Percentiles rank a stretch among this genome's conserved stretches.
Conservation (phyloP, 2,113 vertebrate species). For the Oxyura jamaicensis region DNA sequence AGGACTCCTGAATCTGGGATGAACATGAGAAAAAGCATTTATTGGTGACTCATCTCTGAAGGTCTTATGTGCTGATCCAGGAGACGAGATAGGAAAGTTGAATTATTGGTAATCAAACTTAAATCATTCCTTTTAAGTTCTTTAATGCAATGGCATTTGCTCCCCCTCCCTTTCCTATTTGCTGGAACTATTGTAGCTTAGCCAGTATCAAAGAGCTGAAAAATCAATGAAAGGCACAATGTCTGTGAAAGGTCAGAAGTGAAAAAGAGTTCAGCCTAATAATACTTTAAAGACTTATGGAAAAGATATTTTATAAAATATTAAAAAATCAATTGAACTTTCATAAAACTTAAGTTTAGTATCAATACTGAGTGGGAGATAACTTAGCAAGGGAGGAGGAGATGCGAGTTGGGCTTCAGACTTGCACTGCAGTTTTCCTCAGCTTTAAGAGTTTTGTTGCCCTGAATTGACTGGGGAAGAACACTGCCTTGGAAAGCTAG, state of each 20-base stretch:
- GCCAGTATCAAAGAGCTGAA: constrained; percentile 38
- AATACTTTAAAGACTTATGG: constrained; percentile 53
- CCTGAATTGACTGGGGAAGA: neutral
- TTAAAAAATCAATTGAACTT: constrained; percentile 60
- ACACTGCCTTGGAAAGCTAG: neutral
- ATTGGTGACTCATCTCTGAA: neutral
- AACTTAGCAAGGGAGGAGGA: neutral
- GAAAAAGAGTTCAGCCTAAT: constrained; percentile 58
- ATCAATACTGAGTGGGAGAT: neutral
- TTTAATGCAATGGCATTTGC: constrained; percentile 27
- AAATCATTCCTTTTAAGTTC: constrained; percentile 16
- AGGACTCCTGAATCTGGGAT: constrained; percentile 48
- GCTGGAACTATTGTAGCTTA: constrained; percentile 21
- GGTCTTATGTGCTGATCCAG: neutral
- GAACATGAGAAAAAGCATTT: constrained; percentile 33
- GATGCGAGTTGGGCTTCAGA: neutral
- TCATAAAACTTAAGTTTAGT: constrained; percentile 33
- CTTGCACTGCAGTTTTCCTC: neutral
- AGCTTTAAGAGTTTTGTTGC: neutral
- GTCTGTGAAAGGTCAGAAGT: constrained; percentile 60
- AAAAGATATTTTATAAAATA: constrained; percentile 38
- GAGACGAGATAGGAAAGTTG: neutral
- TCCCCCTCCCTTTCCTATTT: neutral
- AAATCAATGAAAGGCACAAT: constrained; percentile 58
- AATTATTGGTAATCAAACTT: constrained; percentile 53